Evolutionary conservation across 2,113 vertebrate species (phyloP).

Genomic region (Tamias sibiricus): DNA sequence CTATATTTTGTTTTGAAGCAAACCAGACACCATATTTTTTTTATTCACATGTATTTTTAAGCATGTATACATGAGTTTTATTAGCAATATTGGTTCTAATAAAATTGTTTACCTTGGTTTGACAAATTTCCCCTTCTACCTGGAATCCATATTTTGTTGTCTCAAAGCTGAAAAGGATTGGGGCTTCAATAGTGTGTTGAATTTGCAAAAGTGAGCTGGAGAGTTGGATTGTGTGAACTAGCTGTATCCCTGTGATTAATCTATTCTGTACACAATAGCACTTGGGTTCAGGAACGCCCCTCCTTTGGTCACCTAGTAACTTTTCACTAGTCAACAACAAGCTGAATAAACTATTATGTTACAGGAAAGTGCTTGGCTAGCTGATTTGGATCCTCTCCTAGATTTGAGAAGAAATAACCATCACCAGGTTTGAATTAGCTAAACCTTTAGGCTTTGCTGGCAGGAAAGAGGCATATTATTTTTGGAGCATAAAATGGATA

Average conservation of each 20-base stretch:
- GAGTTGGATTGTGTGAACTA: background rate
- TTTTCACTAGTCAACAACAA: slow-evolving; percentile 83
- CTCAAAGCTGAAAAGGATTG: background rate
- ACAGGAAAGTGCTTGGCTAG: slow-evolving; percentile 29
- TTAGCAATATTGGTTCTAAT: background rate
- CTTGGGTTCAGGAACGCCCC: slow-evolving; percentile 60
- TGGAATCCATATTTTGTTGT: slow-evolving; percentile 26
- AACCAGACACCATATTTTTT: background rate
- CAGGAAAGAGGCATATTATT: slow-evolving; percentile 14
- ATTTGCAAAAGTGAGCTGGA: background rate
- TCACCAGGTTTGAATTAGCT: slow-evolving; percentile 45
- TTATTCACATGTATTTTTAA: slow-evolving; percentile 28
- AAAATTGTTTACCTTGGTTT: too few relatives aligned
- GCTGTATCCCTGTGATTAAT: slow-evolving; percentile 1
- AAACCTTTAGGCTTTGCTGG: slow-evolving; percentile 31
- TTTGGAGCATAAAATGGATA: slow-evolving; percentile 75
- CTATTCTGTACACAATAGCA: background rate
- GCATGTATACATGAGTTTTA: background rate
- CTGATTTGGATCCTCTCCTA: background rate
- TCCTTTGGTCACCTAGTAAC: slow-evolving; percentile 86
- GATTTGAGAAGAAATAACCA: slow-evolving; percentile 47
- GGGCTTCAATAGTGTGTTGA: background rate
- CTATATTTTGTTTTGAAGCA: background rate
- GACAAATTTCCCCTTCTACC: too few relatives aligned
- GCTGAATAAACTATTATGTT: slow-evolving; percentile 71